A percentile compares a stretch with the other conserved stretches of the same genome.
Conservation (phyloP, 2,888 invertebrate genomes). For the Drepana falcataria region DNA sequence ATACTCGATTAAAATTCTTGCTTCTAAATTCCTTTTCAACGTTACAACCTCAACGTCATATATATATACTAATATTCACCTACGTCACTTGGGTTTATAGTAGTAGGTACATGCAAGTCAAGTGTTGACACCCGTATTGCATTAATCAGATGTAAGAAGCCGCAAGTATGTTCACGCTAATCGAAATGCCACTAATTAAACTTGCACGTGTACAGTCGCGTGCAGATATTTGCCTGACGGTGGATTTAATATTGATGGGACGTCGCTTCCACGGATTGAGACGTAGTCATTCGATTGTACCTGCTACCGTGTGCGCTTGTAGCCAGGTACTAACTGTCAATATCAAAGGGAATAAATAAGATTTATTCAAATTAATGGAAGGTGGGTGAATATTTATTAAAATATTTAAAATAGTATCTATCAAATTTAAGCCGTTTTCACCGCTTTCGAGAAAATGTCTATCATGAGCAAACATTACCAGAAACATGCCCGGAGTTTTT, state of each 20-base stretch:
- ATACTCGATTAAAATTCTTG: neutral
- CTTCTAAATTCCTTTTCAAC: neutral
- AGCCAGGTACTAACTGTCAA: no score
- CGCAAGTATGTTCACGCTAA: slow-evolving; percentile 32
- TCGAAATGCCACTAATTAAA: slow-evolving; percentile 49
- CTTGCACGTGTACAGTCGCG: slow-evolving; percentile 44
- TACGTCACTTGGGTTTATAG: neutral
- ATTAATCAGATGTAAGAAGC: neutral
- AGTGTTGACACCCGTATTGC: neutral
- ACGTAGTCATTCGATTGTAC: slow-evolving; percentile 5
- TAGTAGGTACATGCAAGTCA: neutral
- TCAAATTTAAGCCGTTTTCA: no score
- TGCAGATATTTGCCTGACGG: slow-evolving; percentile 43
- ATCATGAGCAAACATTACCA: no score
- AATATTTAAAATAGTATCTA: no score
- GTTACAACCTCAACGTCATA: neutral
- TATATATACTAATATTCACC: no score
- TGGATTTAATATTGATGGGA: slow-evolving; percentile 64
- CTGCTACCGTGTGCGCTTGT: no score
- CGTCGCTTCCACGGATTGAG: slow-evolving; percentile 24
- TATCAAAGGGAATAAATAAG: no score
- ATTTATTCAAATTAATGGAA: no score
- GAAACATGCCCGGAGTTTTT: no score
- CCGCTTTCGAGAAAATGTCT: no score
- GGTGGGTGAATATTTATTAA: no score